These are phyloP conservation scores for Sialis fuliginosa DNA, from an alignment of 2,888 invertebrate species.

Conservation along the genomic window DNA sequence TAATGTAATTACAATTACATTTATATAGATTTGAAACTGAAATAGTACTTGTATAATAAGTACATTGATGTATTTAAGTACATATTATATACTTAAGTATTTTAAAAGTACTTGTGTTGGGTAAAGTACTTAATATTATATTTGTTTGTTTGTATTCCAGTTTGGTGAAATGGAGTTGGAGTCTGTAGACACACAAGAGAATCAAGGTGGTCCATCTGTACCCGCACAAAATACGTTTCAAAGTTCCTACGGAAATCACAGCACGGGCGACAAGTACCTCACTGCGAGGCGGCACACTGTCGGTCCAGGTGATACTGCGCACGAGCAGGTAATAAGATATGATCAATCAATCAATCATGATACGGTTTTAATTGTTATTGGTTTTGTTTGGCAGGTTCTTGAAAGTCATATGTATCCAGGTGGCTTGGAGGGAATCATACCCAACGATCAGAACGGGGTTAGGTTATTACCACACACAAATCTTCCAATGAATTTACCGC, in stretches of 20 bases:
- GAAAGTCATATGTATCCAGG: constrained; percentile 9
- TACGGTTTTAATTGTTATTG: constrained; percentile 3
- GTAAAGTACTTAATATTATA: too few relatives aligned
- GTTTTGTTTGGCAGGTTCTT: constrained; percentile 7
- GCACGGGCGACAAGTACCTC: constrained; percentile 26
- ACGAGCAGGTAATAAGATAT: constrained; percentile 43
- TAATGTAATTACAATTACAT: not conserved
- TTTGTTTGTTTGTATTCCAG: constrained; percentile 16
- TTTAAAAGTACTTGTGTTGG: too few relatives aligned
- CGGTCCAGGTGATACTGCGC: constrained; percentile 78
- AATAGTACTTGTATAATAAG: not conserved
- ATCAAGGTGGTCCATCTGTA: constrained; percentile 1
- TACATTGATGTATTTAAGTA: too few relatives aligned
- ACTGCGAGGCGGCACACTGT: constrained; percentile 80
- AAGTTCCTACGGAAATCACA: constrained; percentile 4
- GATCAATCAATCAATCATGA: constrained; percentile 2
- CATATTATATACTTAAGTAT: too few relatives aligned
- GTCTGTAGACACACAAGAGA: constrained; percentile 16
- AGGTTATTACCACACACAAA: constrained; percentile 61
- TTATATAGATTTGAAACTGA: not conserved
- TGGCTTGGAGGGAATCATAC: constrained; percentile 9
- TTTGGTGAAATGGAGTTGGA: constrained; percentile 35
- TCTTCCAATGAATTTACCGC: constrained; percentile 67
- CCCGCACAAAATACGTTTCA: constrained; percentile 1
- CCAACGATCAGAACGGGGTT: constrained; percentile 19